These are phyloP conservation scores for Thomomys bottae DNA, from an alignment of 2,113 vertebrate species.

Conservation along the genomic window DNA sequence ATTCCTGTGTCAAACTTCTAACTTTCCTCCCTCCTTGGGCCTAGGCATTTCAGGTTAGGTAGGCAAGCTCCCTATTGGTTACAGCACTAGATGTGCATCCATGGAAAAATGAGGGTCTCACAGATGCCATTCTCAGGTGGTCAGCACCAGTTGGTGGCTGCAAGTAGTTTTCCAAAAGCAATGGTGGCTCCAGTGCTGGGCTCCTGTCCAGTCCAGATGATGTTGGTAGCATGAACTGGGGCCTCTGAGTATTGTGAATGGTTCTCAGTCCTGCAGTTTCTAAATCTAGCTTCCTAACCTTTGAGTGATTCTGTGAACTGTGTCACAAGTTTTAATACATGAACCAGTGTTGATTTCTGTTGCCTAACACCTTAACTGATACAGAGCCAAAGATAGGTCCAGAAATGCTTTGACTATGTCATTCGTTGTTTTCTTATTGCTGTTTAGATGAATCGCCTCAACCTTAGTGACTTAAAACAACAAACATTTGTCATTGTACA, in stretches of 20 bases:
- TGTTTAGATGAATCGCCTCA: background rate
- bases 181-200: background rate
- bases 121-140: background rate
- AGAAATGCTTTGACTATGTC: background rate
- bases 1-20: background rate
- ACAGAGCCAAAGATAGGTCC: background rate
- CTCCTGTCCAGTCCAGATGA: background rate
- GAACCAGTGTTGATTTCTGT: background rate
- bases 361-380: slow-evolving; percentile 22
- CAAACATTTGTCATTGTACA: background rate
- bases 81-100: background rate
- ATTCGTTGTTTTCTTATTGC: background rate
- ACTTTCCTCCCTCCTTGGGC: background rate
- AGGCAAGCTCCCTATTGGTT: background rate
- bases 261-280: background rate
- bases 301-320: background rate
- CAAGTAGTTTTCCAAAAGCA: slow-evolving; percentile 23
- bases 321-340: background rate
- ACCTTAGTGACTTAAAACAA: background rate
- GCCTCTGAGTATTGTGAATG: background rate
- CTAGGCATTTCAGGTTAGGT: background rate
- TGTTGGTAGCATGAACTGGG: background rate
- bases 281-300: background rate
- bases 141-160: background rate
- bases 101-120: background rate